Base-by-base conservation (phyloP, 2,888 invertebrate species). In the Zeuzera pyrina region DNA sequence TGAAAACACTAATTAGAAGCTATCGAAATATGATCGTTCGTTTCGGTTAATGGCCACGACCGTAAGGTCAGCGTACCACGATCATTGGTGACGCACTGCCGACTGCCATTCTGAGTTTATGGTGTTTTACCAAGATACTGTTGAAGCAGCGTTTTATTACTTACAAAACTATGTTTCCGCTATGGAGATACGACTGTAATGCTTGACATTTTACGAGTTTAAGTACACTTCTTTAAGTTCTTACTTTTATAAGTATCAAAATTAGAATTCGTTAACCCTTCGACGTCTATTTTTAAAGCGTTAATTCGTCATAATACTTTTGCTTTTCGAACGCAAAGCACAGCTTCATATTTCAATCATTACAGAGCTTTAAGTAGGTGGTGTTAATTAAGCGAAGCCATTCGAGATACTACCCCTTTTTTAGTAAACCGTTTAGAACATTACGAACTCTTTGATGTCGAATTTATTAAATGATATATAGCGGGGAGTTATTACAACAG, bases 101-200 rank as follows among this genome's bases (percentile, higher is more conserved):
- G 22, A 22, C n/a, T 22, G 22, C 11, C 22, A 22, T 65, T 58
- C 42, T 51, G 47, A 52, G 49, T 76, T 76, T 69, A 69, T 68
- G 59, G 62, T 66, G 62, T 69, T 65, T 65, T 67, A 69, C 66
- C 65, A 67, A 67, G 60, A 58, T 68, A 67, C 64, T 65, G 65
- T 70, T 67, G 51, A 49, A 35, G 36, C 48, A n/a, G 46, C 61
- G 52, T 61, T 68, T 66, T 65, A 67, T 54, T 54, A 54, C 51
- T 55, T 36, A 34, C 42, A 44, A 51, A 41, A 33, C n/a, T n/a
- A n/a, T 43, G 40, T 56, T 59, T 58, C 54, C 55, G 48, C 41
- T 55, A 41, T 34, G 37, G 12, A 25, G 25, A 44, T 40, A 41
- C 43, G 34, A 47, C 36, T 33, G 43, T 36, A 36, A 16, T 10